Base-by-base conservation (phyloP, 2,113 vertebrate species). In the Pedionomus torquatus region DNA sequence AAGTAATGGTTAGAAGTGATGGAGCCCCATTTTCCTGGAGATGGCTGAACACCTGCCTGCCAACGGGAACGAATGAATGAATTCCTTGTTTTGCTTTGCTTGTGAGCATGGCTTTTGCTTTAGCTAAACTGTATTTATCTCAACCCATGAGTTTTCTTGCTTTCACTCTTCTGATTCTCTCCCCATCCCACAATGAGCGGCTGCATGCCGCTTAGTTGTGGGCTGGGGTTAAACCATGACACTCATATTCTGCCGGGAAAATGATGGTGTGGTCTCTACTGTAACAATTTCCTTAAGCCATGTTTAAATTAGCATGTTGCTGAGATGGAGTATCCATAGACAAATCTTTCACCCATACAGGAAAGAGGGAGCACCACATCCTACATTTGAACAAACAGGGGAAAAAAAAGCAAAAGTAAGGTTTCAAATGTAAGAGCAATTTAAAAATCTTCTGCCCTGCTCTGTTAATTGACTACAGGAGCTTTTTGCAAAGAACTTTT, bases 171-270 rank as follows among this genome's bases (percentile, higher is more conserved):
- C 44, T 44, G 44, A 44, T 44, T 44, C 44, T 44, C 44, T 46
- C 46, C 46, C 46, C 46, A 46, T 9, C 46, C 46, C 46, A 46
- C 46, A 46, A 16, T 46, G 44, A 46, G 44, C 9, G 11, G 55
- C 55, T 57, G 54, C 7, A 7, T 33, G 55, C 31, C 31, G 31
- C 55, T n/a, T 14, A 13, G 55, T n/a, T 57, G 55, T 33, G 8
- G 19, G 55, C 55, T 57, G 31, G 55, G 31, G 31, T 57, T n/a
- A 57, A 57, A 21, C 55, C 31, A 21, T 14, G 33, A n/a, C 20
- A n/a, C 88, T 98, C 68, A 51, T 98, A 93, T 90, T 98, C 93
- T 84, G 97, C 97, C 63, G 97, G 98, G 74, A 98, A 97, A 90
- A 98, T 57, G 4, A 97, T 82, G 1, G 93, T 51, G 21, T 91